Evolutionary conservation across 2,888 invertebrate genomes (phyloP).

Genomic region (Limnephilus marmoratus): DNA sequence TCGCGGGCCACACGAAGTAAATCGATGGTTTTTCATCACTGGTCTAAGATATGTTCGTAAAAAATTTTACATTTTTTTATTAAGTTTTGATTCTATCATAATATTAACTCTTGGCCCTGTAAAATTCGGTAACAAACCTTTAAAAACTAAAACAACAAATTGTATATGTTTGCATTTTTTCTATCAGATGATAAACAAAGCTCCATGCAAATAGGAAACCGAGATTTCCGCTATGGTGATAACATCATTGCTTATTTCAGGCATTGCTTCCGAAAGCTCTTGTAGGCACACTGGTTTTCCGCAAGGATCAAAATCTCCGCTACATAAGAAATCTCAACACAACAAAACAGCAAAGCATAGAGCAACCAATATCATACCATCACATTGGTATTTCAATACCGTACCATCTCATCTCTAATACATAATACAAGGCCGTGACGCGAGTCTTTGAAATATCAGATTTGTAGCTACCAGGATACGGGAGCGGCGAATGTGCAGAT

Average conservation of each 20-base stretch:
- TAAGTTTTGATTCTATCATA: too few species aligned
- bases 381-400: background rate
- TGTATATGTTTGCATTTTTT: background rate
- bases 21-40: too few species aligned
- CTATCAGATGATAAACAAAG: background rate
- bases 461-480: slow-evolving; percentile 57
- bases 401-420: background rate
- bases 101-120: background rate
- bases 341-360: background rate
- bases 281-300: background rate
- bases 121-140: background rate
- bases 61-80: too few species aligned
- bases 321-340: background rate
- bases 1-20: too few species aligned
- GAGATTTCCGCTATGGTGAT: background rate
- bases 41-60: too few species aligned
- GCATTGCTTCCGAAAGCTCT: background rate
- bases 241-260: background rate
- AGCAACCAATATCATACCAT: background rate
- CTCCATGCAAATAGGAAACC: background rate
- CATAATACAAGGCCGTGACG: slow-evolving; percentile 20
- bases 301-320: background rate
- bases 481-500: slow-evolving; percentile 61
- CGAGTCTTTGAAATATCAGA: slow-evolving; percentile 64
- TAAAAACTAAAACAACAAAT: background rate